Evolutionary conservation across 2,797 vertebrate genomes (phyloP).

Genomic region (Momotus momota): DNA sequence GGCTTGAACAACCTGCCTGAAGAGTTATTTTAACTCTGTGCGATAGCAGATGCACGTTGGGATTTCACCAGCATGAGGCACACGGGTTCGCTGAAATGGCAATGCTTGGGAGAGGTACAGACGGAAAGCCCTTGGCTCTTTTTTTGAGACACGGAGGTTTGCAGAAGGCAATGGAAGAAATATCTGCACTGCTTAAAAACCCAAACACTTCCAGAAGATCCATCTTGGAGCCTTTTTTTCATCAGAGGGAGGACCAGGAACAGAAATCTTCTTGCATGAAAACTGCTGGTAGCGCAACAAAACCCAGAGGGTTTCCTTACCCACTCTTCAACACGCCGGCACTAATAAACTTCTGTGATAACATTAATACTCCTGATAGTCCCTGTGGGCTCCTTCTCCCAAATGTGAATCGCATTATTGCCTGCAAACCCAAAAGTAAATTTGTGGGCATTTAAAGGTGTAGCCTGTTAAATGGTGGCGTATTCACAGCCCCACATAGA

Average conservation of each 20-base stretch:
- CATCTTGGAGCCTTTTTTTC: neutral
- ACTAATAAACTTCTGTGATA: conserved; percentile 49
- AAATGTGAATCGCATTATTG: neutral
- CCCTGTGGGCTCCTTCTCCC: conserved; percentile 20
- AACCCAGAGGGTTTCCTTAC: conserved; percentile 37
- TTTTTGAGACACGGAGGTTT: neutral
- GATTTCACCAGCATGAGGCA: neutral
- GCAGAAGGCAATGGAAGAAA: neutral
- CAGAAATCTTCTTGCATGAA: neutral
- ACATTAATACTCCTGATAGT: conserved; percentile 42
- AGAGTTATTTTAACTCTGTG: neutral
- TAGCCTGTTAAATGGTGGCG: neutral
- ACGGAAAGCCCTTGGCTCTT: neutral
- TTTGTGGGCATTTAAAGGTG: neutral
- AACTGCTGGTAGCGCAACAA: neutral
- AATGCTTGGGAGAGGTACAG: neutral
- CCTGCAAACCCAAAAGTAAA: neutral
- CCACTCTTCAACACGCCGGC: neutral
- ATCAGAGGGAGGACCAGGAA: neutral
- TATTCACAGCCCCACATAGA: neutral
- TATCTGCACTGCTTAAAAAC: neutral
- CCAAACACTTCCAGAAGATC: neutral
- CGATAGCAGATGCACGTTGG: neutral
- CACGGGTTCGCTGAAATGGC: neutral
- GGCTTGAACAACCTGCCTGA: neutral